Evolutionary conservation across 2,888 invertebrate species (phyloP), one percentile per base, ranked within the genome.

Genomic region (Hirtodrosophila trivittata): DNA sequence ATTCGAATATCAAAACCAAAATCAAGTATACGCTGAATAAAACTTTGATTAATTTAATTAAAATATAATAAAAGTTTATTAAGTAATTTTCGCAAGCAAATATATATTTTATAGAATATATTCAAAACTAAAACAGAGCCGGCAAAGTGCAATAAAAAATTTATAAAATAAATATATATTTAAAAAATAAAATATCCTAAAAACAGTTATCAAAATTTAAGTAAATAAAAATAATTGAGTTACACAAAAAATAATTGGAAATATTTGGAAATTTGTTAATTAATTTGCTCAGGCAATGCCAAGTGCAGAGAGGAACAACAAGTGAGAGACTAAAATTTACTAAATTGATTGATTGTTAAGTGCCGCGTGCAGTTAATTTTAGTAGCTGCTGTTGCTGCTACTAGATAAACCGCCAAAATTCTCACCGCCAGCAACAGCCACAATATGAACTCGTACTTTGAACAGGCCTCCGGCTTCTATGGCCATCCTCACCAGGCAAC

Each of bases 361-460:
- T 51, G 56, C 55, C 66, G 65, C 59, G 68, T 68, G 62, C 74
- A 75, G 75, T 65, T 70, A 74, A 58, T 75, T 72, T 75, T 45
- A 37, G 71, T 69, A 69, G 75, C 71, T 69, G 75, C 70, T 78
- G 66, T 78, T 62, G 82, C 70, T 30, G 78, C 83, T 55, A 73
- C 64, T 51, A 56, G 89, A 74, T 51, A 56, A 89, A 74, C 89
- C 89, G 90, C 88, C 90, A 91, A 90, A 89, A 91, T 91, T 90
- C 89, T 90, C 76, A 89, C 90, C 88, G 86, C 89, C 72, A 88
- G 86, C 90, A 88, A 80, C 89, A 88, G 86, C 89, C 87, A 85
- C 89, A 90, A 84, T 69, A 97, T 97, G 97, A 97, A 97, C 95
- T 97, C 97, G 91, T 97, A 97, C 92, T 97, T 97, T 92, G 97